Base-by-base conservation (phyloP, 2,888 invertebrate genomes). In the Andrena bucephala region DNA sequence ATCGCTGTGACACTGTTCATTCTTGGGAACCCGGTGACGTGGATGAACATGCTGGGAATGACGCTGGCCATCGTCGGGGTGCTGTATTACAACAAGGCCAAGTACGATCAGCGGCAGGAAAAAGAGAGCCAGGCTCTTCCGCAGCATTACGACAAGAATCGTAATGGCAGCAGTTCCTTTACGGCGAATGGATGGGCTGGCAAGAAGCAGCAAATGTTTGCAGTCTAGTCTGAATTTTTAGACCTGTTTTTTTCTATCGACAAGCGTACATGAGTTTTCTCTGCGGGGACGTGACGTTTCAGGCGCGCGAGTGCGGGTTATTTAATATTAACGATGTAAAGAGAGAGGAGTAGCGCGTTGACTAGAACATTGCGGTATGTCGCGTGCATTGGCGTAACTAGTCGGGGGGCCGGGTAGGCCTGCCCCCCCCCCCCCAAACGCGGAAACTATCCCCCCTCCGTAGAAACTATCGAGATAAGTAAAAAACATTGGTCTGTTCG, bases 1-100 rank as follows among this genome's bases (percentile, higher is more conserved):
- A 99, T 99, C 92, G 97, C 96, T 13, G 96, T 97, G 48, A 99
- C 99, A 65, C 95, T 99, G 87, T 94, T 99, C 85, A 95, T 98
- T 91, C 95, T 99, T 89, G 97, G 97, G 73, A 99, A 99, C 95
- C 99, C 99, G 4, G 98, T 99, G 54, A 97, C 99, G 57, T 95
- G 96, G 89, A 94, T 96, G 69, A 99, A 99, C 94, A 95, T 98
- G 87, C 95, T 97, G 70, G 99, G 99, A 83, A 99, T 99, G 99
- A 95, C 97, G 84, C 94, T 98, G 89, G 99, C 99, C 62, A 97
- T 98, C 87, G 94, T 96, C 78, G 99, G 99, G 81, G 99, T 99
- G 80, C 95, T 99, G 62, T 96, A 96, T 85, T 99, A 99, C 94
- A 99, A 99, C 94, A 97, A 98, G 95, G 97, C 97, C 1, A 97